A percentile compares a stretch with the other conserved stretches of the same genome.
Evolutionary conservation across 2,113 vertebrate genomes (phyloP).

Genomic region (Egretta garzetta): DNA sequence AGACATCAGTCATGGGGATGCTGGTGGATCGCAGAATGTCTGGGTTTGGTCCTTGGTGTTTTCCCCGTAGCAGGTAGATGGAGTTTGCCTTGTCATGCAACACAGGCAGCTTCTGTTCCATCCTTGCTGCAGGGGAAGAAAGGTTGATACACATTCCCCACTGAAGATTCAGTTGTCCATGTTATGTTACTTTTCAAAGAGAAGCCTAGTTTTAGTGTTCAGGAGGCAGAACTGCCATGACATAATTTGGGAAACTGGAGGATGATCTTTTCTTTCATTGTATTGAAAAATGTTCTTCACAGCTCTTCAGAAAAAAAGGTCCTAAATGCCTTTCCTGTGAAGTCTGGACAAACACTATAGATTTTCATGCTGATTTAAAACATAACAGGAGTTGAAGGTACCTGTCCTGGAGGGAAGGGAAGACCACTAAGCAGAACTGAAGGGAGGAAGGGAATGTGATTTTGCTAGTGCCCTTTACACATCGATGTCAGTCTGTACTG

Average conservation of each 20-base stretch:
- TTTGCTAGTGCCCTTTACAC: neutral
- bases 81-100: neutral
- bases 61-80: neutral
- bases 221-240: neutral
- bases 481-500: accelerated
- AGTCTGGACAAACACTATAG: neutral
- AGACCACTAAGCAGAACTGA: neutral
- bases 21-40: neutral
- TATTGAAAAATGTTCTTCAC: neutral
- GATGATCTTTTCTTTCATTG: neutral
- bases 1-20: neutral
- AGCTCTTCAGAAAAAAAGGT: neutral
- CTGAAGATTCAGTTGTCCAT: neutral
- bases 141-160: neutral
- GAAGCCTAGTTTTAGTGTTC: neutral
- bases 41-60: accelerated
- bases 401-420: neutral
- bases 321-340: neutral
- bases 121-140: neutral
- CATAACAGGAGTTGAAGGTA: neutral
- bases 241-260: neutral
- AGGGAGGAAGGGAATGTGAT: neutral
- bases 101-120: neutral
- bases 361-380: neutral
- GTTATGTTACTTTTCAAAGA: neutral